A percentile compares a stretch with the other conserved stretches of the same genome.
Evolutionary conservation across 2,888 invertebrate species (phyloP).

Genomic region (Drosophila testacea): DNA sequence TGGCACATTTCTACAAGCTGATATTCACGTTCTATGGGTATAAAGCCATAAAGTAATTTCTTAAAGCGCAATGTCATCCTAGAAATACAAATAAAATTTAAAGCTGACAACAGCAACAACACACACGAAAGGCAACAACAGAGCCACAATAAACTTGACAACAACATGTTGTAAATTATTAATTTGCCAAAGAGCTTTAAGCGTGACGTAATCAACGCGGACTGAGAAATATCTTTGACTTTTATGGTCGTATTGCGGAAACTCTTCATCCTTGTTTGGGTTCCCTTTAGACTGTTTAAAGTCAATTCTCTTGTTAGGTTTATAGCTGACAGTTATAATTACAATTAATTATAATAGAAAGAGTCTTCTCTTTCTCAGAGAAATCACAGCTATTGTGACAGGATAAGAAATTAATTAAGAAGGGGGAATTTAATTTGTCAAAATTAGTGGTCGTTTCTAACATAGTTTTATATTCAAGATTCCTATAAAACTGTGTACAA

Average conservation of each 20-base stretch:
- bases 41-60: slow-evolving; percentile 82
- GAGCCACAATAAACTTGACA: slow-evolving; percentile 7
- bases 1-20: slow-evolving; percentile 81
- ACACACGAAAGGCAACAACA: slow-evolving; percentile 3
- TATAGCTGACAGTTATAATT: slow-evolving; percentile 9
- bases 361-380: no score
- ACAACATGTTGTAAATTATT: slow-evolving; percentile 41
- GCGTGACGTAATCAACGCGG: not conserved
- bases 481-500: no score
- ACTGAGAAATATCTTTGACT: not conserved
- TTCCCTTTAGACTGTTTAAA: not conserved
- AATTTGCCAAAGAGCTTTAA: slow-evolving; percentile 23
- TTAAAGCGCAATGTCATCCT: slow-evolving; percentile 81
- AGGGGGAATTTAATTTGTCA: slow-evolving; percentile 1
- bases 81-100: slow-evolving; percentile 60
- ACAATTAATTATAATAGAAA: slow-evolving; percentile 5
- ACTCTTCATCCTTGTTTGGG: not conserved
- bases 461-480: no score
- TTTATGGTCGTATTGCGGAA: slow-evolving; percentile 1
- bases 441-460: not conserved
- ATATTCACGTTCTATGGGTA: slow-evolving; percentile 81
- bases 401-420: slow-evolving; percentile 6
- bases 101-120: slow-evolving; percentile 18
- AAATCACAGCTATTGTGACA: not conserved
- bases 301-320: not conserved